Base-by-base conservation (phyloP, 2,888 invertebrate species). In the Barypeithes pellucidus region DNA sequence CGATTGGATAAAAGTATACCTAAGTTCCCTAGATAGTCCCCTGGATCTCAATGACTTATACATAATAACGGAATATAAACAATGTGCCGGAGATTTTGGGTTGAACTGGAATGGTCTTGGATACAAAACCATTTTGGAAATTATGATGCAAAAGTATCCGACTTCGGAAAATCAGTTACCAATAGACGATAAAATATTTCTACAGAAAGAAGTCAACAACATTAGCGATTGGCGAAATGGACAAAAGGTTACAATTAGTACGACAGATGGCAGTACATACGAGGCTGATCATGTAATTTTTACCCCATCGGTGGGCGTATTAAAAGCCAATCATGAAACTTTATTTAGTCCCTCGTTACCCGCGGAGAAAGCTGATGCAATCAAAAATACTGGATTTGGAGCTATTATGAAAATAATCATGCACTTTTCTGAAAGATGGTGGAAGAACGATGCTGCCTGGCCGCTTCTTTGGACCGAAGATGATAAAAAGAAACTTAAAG, bases 81-180 rank as follows among this genome's bases (percentile, higher is more conserved):
- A 86, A 0, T 92, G 93, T 81, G 90, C 91, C 4, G 95, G 94
- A 0, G 91, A 93, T 79, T 83, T 86, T n/a, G 82, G 90, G 78
- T 85, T 92, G 1, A 90, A 91, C 79, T 95, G 94, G 94, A 93
- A 92, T 76, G 89, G 90, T 61, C 89, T 87, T 66, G 93, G 93
- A 1, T 94, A 90, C 81, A 88, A 87, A 76, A 91, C 88, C 3
- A 85, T 94, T 47, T 84, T 94, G 59, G 89, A 91, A 77, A 79
- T 93, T 39, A 86, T 94, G 73, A 87, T 90, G 89, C 75, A 79
- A 61, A 81, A 80, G 71, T 79, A 75, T 69, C 81, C 81, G n/a
- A 73, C 81, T 59, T 61, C 75, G n/a, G 60, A 63, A 0, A 71
- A 77, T 41, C 71, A 73, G 29, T 50, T 80, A 16, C 78, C 78